Evolutionary conservation across 2,797 vertebrate genomes (phyloP).

Genomic region (Scolopax rusticola): DNA sequence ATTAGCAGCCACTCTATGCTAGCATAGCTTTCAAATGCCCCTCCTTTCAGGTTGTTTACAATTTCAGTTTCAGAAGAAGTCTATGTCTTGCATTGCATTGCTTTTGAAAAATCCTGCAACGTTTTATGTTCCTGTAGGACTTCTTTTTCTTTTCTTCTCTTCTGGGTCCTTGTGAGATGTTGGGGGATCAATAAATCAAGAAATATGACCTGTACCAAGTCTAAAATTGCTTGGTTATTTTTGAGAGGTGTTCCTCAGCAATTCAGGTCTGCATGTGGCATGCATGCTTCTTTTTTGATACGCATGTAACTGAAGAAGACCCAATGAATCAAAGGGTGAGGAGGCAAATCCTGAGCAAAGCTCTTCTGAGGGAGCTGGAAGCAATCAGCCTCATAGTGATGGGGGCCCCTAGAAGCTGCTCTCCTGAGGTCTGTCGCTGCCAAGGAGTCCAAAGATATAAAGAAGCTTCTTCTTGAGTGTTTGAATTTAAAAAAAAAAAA

Average conservation of each 20-base stretch:
- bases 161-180: not conserved
- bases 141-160: not conserved
- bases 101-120: not conserved
- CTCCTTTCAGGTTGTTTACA: not conserved
- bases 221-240: not conserved
- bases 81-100: not conserved
- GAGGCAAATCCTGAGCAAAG: not conserved
- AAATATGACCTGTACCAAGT: not conserved
- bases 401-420: not conserved
- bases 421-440: not conserved
- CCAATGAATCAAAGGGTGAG: not conserved
- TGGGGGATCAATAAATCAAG: not conserved
- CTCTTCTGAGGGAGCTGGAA: not conserved
- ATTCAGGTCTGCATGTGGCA: not conserved
- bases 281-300: accelerated
- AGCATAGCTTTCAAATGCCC: not conserved
- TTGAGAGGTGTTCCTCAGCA: not conserved
- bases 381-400: not conserved
- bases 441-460: not conserved
- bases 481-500: not conserved
- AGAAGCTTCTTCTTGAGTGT: not conserved
- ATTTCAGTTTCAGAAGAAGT: not conserved
- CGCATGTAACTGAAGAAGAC: not conserved
- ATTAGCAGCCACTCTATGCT: not conserved
- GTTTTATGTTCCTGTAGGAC: not conserved